phyloP scores from a whole-genome alignment of 2,113 vertebrate species.

The Callipepla squamata region DNA sequence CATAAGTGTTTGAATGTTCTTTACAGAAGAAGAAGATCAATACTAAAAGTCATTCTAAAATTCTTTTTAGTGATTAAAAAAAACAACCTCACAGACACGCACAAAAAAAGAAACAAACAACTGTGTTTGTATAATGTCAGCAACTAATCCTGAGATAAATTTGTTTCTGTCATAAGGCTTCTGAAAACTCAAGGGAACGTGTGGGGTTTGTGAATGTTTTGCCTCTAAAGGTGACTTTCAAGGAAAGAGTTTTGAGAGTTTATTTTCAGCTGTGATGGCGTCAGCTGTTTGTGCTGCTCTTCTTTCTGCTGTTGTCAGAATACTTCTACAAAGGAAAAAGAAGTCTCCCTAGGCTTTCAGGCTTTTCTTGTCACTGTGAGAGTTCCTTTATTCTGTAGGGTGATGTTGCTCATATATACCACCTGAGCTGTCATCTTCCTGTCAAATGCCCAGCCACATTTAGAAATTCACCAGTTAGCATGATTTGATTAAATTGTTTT shows the following conservation, averaged over 20 bases:
- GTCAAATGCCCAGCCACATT: not conserved
- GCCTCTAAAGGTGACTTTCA: not conserved
- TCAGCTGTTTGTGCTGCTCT: not conserved
- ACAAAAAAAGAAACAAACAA: not conserved
- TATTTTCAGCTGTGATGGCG: not conserved
- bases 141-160: not conserved
- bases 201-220: not conserved
- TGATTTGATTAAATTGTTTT: not conserved
- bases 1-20: not conserved
- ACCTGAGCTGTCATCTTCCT: not conserved
- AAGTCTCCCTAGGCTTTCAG: not conserved
- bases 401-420: not conserved
- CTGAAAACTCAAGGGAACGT: not conserved
- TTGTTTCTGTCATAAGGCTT: not conserved
- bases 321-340: not conserved
- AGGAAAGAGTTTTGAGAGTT: not conserved
- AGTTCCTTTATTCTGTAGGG: not conserved
- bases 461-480: not conserved
- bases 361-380: not conserved
- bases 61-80: not conserved
- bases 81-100: no score
- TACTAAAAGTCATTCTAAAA: not conserved
- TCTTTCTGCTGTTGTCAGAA: not conserved
- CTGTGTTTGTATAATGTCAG: not conserved
- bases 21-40: not conserved